phyloP scores from a whole-genome alignment of 2,113 vertebrate species.

The Xiphophorus couchianus region DNA sequence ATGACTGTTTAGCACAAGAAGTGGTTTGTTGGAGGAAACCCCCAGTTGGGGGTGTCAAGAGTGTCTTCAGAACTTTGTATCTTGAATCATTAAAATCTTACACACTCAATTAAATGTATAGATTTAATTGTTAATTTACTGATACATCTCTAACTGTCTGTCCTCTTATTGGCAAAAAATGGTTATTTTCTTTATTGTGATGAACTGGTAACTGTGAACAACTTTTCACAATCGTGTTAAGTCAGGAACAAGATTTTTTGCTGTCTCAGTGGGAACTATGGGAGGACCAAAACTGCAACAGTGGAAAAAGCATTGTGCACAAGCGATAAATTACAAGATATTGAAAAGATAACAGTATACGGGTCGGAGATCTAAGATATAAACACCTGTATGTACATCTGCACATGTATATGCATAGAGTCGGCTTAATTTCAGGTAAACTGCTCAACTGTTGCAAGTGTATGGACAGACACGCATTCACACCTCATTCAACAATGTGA shows the following conservation, averaged over 20 bases:
- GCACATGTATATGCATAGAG: background rate
- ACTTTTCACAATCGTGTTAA: too few species aligned
- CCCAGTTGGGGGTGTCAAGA: too few species aligned
- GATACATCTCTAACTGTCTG: too few species aligned
- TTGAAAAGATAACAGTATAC: too few species aligned
- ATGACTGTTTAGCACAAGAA: too few species aligned
- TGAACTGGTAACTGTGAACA: background rate
- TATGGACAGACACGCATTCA: conserved; percentile 40
- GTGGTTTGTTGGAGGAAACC: too few species aligned
- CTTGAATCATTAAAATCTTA: too few species aligned
- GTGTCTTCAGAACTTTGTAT: too few species aligned
- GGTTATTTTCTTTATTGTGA: background rate
- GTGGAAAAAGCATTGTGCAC: background rate
- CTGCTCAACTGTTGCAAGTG: conserved; percentile 43
- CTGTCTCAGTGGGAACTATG: background rate
- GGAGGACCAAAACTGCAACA: background rate
- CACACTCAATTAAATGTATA: background rate
- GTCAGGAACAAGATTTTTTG: too few species aligned
- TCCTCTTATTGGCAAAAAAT: too few species aligned
- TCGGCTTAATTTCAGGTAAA: conserved; percentile 24
- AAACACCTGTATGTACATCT: background rate
- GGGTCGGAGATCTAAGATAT: conserved; percentile 7
- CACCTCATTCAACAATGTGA: conserved; percentile 13
- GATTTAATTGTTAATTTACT: background rate
- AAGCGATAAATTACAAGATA: too few species aligned